phyloP scores from a whole-genome alignment of 2,888 invertebrate genomes.

The Saturnia japonica region DNA sequence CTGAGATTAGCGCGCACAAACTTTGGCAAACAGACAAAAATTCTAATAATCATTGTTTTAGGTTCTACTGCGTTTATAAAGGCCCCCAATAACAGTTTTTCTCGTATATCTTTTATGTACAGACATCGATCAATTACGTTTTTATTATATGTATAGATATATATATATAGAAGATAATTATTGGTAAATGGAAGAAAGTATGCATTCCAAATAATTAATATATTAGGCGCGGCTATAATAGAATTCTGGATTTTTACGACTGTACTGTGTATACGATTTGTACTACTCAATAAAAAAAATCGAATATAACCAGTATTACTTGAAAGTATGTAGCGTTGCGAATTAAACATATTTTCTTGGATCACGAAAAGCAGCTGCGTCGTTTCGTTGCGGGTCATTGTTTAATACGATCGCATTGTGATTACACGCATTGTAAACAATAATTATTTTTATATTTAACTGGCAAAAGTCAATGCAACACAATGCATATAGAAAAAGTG shows the following conservation, averaged over 20 bases:
- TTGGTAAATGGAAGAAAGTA: no score
- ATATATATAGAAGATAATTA: no score
- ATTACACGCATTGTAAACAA: slow-evolving; percentile 22
- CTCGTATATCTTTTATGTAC: no score
- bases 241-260: slow-evolving; percentile 2
- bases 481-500: slow-evolving; percentile 42
- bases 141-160: no score
- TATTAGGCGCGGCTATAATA: not conserved
- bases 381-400: slow-evolving; percentile 15
- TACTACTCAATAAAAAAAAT: slow-evolving; percentile 1
- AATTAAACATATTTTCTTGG: not conserved
- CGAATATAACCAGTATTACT: not conserved
- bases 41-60: no score
- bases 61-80: no score
- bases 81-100: no score
- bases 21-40: no score
- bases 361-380: not conserved
- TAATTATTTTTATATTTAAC: slow-evolving; percentile 33
- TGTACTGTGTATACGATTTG: not conserved
- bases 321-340: not conserved
- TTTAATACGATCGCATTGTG: slow-evolving; percentile 21
- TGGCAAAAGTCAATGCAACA: slow-evolving; percentile 25
- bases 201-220: not conserved
- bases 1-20: no score
- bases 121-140: no score